Evolutionary conservation across 64 coral and sea anemone genomes (phyloP).

Genomic region (Stichodactyla helianthus): DNA sequence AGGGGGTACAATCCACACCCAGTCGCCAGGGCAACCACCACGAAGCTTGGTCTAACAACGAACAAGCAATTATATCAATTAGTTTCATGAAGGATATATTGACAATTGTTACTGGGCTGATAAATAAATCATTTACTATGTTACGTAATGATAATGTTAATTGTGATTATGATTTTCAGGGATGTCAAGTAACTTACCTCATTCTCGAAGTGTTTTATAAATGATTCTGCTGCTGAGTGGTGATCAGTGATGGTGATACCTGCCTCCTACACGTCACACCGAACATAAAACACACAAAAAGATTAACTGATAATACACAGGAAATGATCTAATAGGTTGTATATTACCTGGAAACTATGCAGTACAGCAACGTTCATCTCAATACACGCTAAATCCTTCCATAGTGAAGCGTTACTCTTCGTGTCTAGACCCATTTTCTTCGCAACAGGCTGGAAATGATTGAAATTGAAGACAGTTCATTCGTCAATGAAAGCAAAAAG

Average conservation of each 20-base stretch:
- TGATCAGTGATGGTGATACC: slow-evolving; percentile 81
- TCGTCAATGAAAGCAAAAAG: not conserved
- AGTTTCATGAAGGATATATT: not conserved
- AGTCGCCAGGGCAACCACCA: slow-evolving; percentile 78
- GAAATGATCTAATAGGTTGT: not conserved
- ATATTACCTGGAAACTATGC: slow-evolving; percentile 67
- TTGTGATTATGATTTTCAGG: no score
- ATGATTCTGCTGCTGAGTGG: slow-evolving; percentile 71
- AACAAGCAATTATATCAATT: not conserved
- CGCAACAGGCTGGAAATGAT: slow-evolving; percentile 59
- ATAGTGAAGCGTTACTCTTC: slow-evolving; percentile 55
- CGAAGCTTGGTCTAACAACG: slow-evolving; percentile 50
- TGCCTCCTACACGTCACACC: slow-evolving; percentile 44
- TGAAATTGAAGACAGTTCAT: not conserved
- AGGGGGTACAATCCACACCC: slow-evolving; percentile 91
- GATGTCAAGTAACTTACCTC: slow-evolving; percentile 43
- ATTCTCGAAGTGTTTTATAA: slow-evolving; percentile 78
- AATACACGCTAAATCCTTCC: slow-evolving; percentile 68
- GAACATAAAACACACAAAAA: not conserved
- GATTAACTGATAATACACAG: not conserved
- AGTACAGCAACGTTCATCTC: slow-evolving; percentile 75
- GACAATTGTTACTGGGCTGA: no score
- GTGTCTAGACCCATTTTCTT: slow-evolving; percentile 82
- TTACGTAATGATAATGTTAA: no score
- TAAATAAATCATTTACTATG: not conserved